These are phyloP conservation scores for Drosophila fungiperda DNA, from an alignment of 2,888 invertebrate species.

Conservation along the genomic window DNA sequence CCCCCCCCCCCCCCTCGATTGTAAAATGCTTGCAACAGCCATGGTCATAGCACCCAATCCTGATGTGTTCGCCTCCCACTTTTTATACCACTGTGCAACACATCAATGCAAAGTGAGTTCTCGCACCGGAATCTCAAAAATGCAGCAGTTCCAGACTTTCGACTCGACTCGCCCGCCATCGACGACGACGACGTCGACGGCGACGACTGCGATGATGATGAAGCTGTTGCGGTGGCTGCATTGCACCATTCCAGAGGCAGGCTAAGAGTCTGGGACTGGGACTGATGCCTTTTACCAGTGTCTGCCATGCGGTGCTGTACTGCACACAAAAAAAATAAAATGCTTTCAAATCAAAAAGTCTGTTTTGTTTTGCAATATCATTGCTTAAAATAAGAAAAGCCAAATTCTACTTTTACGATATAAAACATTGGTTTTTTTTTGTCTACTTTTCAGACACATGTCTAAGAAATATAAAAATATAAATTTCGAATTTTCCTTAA, in stretches of 20 bases:
- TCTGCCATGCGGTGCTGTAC: constrained; percentile 30
- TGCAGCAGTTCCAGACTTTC: constrained; percentile 65
- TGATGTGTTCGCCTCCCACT: constrained; percentile 1
- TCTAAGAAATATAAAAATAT: background rate
- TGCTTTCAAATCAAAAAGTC: background rate
- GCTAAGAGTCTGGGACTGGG: constrained; percentile 24
- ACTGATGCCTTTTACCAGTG: constrained; percentile 22
- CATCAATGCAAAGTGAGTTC: constrained; percentile 65
- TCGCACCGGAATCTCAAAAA: constrained; percentile 75
- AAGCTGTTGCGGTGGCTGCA: constrained; percentile 72
- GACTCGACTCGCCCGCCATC: constrained; percentile 39
- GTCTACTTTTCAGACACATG: background rate
- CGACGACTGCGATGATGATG: constrained; percentile 57
- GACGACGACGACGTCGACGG: background rate
- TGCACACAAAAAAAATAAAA: background rate
- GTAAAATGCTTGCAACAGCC: constrained; percentile 56
- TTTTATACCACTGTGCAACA: constrained; percentile 16
- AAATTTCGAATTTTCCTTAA: no score
- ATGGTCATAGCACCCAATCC: constrained; percentile 14
- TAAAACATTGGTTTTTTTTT: background rate
- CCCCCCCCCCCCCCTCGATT: constrained; percentile 57
- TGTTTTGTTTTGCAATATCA: background rate
- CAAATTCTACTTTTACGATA: background rate
- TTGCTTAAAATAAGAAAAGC: background rate
- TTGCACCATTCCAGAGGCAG: constrained; percentile 19